phyloP scores from a whole-genome alignment of 2,888 invertebrate species.

The Quadriops clusia region DNA sequence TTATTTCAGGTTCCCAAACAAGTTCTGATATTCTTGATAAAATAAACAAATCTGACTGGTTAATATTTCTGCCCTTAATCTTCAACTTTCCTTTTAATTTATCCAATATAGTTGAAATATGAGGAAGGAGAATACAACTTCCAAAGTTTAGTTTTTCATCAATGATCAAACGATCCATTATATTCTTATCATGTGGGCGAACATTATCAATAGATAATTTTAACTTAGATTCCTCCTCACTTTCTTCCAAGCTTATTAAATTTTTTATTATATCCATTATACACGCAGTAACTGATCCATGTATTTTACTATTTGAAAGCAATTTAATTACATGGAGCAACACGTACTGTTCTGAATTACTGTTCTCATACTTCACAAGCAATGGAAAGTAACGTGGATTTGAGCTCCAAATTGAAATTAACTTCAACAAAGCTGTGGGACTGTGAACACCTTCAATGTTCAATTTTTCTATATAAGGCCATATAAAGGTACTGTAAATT shows the following conservation, averaged over 20 bases:
- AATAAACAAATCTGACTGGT: conserved; percentile 59
- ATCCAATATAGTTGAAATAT: conserved; percentile 58
- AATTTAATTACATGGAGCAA: conserved; percentile 59
- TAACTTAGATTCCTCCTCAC: conserved; percentile 39
- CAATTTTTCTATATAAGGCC: conserved; percentile 66
- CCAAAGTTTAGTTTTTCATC: conserved; percentile 53
- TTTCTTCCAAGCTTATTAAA: conserved; percentile 52
- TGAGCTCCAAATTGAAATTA: conserved; percentile 70
- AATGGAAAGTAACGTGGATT: conserved; percentile 66
- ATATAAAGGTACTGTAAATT: conserved; percentile 66
- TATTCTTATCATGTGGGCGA: conserved; percentile 27
- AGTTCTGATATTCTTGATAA: conserved; percentile 66
- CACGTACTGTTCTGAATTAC: conserved; percentile 41
- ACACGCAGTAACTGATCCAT: conserved; percentile 50
- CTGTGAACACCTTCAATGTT: conserved; percentile 70
- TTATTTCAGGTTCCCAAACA: conserved; percentile 53
- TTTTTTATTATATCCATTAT: conserved; percentile 67
- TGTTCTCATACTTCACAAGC: conserved; percentile 47
- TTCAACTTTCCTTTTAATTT: conserved; percentile 55
- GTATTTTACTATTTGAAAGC: conserved; percentile 56
- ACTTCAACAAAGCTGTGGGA: conserved; percentile 68
- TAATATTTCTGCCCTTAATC: conserved; percentile 47
- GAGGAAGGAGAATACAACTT: conserved; percentile 59
- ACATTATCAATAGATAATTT: conserved; percentile 34
- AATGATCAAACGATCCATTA: conserved; percentile 26